Conservation (phyloP, 2,113 vertebrate genomes). For the Vulpes vulpes region DNA sequence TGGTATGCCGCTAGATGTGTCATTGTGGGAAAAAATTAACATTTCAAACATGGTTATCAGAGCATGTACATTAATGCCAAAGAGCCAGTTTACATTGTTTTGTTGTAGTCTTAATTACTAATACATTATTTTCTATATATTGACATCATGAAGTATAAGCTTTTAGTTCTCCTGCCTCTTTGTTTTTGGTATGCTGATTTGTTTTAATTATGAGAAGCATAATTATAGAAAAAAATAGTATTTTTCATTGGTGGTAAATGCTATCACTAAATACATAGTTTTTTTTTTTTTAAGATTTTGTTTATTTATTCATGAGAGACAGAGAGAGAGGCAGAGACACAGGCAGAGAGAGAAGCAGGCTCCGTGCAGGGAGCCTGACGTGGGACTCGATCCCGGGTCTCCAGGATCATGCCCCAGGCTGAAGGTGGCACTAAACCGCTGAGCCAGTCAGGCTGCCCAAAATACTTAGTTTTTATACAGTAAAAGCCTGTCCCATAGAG, state of each 20-base stretch:
- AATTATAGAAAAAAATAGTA: conserved; percentile 30
- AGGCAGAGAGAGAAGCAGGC: too few relatives aligned
- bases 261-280: background rate
- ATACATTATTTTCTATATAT: conserved; percentile 54
- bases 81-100: background rate
- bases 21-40: background rate
- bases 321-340: too few relatives aligned
- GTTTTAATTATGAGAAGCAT: conserved; percentile 66
- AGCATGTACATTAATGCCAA: conserved; percentile 1
- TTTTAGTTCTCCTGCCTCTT: conserved; percentile 56
- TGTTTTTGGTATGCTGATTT: conserved; percentile 59
- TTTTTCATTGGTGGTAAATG: conserved; percentile 45
- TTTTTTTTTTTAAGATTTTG: background rate
- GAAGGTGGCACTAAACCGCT: too few relatives aligned
- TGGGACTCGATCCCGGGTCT: too few relatives aligned
- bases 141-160: conserved; percentile 27
- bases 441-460: background rate
- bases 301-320: too few relatives aligned
- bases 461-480: background rate
- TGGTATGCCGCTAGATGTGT: background rate
- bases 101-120: conserved; percentile 49
- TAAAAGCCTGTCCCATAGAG: background rate
- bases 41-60: background rate
- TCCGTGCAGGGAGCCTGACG: too few relatives aligned
- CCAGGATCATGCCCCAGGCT: too few relatives aligned